Conservation (phyloP, 2,797 vertebrate genomes). For the Characodon lateralis region DNA sequence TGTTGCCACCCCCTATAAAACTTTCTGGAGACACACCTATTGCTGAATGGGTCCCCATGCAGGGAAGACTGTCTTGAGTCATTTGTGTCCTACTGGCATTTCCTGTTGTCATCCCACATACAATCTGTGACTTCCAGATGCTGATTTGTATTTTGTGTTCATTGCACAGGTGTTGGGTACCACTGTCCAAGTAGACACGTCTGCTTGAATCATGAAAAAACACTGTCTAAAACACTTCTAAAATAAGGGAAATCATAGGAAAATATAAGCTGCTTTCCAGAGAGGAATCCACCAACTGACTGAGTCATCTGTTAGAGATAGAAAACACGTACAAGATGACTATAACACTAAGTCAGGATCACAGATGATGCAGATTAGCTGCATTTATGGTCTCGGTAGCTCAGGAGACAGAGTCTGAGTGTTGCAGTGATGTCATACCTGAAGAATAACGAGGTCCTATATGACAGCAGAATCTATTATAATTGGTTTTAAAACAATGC, state of each 20-base stretch:
- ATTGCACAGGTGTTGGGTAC: conserved; percentile 21
- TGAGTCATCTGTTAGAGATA: conserved; percentile 56
- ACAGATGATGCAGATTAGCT: conserved; percentile 56
- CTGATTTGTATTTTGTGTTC: conserved; percentile 18
- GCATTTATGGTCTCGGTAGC: conserved; percentile 39
- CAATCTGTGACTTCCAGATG: conserved; percentile 34
- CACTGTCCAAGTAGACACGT: conserved; percentile 23
- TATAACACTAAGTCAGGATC: conserved; percentile 36
- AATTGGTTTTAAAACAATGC: conserved; percentile 42
- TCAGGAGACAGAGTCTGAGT: conserved; percentile 17
- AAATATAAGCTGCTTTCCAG: conserved; percentile 45
- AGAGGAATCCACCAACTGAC: conserved; percentile 47
- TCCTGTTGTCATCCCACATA: conserved; percentile 46
- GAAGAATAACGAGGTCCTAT: conserved; percentile 35
- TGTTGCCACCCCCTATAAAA: too few relatives aligned
- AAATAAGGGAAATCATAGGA: conserved; percentile 1
- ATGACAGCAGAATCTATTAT: conserved; percentile 38
- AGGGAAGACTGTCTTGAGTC: conserved; percentile 38
- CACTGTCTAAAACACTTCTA: conserved; percentile 47
- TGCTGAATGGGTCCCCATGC: conserved; percentile 13
- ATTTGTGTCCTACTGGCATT: conserved; percentile 40
- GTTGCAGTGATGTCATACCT: conserved; percentile 39
- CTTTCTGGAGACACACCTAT: too few relatives aligned
- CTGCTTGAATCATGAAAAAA: conserved; percentile 24
- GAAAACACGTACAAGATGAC: conserved; percentile 45